Evolutionary conservation across 2,888 invertebrate genomes (phyloP), one percentile per base, ranked within the genome.

Genomic region (Tipula lateralis): DNA sequence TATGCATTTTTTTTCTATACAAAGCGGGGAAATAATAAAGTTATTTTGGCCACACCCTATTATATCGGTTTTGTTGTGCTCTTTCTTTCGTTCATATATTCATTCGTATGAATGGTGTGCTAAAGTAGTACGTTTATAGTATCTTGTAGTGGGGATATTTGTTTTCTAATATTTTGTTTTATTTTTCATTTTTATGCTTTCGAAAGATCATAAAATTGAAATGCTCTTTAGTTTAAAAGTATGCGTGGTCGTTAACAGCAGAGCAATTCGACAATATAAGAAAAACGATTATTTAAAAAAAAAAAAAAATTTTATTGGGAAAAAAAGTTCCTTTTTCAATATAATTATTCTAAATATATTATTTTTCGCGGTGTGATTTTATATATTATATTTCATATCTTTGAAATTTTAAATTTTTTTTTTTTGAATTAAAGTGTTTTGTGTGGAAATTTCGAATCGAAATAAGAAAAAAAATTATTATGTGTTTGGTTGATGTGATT

Each of bases 241-340:
- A 88, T 88, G 88, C 88, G 88, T 89, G 88, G 88, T 88, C 86
- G 88, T 87, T 88, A 88, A 88, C 88, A 88, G 85, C 30, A 83
- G 2, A 9, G 3, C 5, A 82, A n/a, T 82, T 82, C 1, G 82
- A 4, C 30, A 30, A 13, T 24, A 24, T 12, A 66, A 82, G 30
- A 30, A 32, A 81, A 82, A 82, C 32, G 30, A 82, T 82, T 82
- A 29, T 82, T 81, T 29, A 2, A 81, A 24, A 81, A 16, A 82
- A 82, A 32, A n/a, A 16, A 39, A 39, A 39, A 39, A 32, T 32
- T 39, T n/a, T 1, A 44, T 44, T 44, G 2, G 66, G n/a, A n/a
- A n/a, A 13, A 82, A 30, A 82, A 82, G 32, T 82, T 66, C 66
- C 66, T 24, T 24, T 30, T n/a, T n/a, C 1, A 30, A n/a, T 82